Base-by-base conservation (phyloP, 2,888 invertebrate species). In the Pseudococcus viburni region DNA sequence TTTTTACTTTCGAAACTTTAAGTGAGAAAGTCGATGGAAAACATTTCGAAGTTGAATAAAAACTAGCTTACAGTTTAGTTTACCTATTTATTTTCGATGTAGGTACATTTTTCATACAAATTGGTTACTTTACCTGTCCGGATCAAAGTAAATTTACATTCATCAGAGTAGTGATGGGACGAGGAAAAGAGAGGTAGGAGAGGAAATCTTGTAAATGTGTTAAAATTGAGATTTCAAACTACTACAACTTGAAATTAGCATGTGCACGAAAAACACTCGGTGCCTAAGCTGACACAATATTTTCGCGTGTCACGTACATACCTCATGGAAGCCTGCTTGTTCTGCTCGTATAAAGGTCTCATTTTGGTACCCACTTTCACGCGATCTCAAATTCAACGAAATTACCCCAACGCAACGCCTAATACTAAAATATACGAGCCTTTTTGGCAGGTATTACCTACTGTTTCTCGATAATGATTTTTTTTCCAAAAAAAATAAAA, bases 331-430 rank as follows among this genome's bases (percentile, higher is more conserved):
- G n/a, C 19, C 8, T 59, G 19, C 59, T 55, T 55, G 17, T 11
- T 55, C 55, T 33, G 26, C 9, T 17, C 0, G 1, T 17, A 55
- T 19, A 19, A 7, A 33, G 68, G 68, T 33, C 68, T 73, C 68
- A 73, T 33, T 73, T 73, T 73, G 68, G 33, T 33, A 6, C 26
- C 68, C 68, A 73, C 68, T 73, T 73, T 73, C 68, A 73, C 68
- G 68, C 68, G 33, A 73, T 26, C 15, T 33, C 26, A 33, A 73
- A 33, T 33, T 33, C 33, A 73, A 73, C 3, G 26, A 33, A 33
- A 73, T 73, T 73, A 73, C 2, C 33, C 26, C 68, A 73, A 1
- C 26, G 26, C 3, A 33, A 12, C 26, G 68, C 33, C 33, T 73
- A 73, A 73, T 33, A 73, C 26, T 73, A 33, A 73, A 59, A 59